Evolutionary conservation across 1,140 invertebrate genomes (phyloP).

Genomic region (Neodiprion pinetum): DNA sequence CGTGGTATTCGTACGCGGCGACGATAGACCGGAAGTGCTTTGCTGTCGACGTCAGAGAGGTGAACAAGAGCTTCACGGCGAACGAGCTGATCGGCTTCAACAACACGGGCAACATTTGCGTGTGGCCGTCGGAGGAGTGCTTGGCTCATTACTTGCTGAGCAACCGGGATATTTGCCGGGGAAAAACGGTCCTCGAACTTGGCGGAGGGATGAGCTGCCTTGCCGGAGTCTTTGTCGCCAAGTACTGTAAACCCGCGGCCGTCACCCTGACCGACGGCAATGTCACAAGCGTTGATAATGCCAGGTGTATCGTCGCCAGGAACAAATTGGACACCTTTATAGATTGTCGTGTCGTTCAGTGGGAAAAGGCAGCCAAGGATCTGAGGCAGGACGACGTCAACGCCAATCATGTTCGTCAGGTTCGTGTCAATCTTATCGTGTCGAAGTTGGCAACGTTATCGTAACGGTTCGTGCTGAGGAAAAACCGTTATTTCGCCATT

Average conservation of each 20-base stretch:
- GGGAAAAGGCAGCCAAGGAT: constrained; percentile 52
- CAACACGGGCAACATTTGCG: constrained; percentile 90
- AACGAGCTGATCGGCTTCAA: constrained; percentile 84
- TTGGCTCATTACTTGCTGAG: constrained; percentile 77
- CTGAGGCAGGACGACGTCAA: constrained; percentile 40
- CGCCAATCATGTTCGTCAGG: constrained; percentile 44
- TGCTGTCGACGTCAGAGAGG: constrained; percentile 65
- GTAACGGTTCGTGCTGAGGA: too few relatives aligned
- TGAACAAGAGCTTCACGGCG: constrained; percentile 69
- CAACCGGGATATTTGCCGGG: constrained; percentile 70
- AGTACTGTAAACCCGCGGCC: constrained; percentile 66
- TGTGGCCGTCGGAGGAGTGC: constrained; percentile 90
- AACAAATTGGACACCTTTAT: constrained; percentile 65
- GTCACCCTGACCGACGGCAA: constrained; percentile 83
- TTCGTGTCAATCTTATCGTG: constrained; percentile 28
- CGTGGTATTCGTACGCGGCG: constrained; percentile 64
- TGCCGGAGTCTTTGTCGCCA: constrained; percentile 77
- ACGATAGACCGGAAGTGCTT: constrained; percentile 56
- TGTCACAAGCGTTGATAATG: constrained; percentile 78
- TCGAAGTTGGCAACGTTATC: too few relatives aligned
- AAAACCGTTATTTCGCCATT: too few relatives aligned
- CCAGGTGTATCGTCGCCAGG: constrained; percentile 67
- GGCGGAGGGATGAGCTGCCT: constrained; percentile 89
- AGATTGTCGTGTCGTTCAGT: constrained; percentile 59
- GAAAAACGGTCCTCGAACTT: constrained; percentile 76